Conservation (phyloP, 2,888 invertebrate species). For the Scaeva pyrastri region DNA sequence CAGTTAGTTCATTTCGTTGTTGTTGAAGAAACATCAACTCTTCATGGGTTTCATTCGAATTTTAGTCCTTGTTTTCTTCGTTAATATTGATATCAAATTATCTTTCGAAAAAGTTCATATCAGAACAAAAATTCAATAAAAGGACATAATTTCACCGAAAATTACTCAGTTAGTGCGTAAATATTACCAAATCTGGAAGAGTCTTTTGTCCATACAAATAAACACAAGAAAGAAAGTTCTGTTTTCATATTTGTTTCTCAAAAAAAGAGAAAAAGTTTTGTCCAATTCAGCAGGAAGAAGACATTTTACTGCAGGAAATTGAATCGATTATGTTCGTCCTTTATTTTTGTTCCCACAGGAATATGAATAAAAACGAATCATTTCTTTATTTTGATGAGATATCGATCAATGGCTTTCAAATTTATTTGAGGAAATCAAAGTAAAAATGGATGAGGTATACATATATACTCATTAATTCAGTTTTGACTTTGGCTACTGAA, state of each 20-base stretch:
- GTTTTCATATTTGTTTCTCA: neutral
- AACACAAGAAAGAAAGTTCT: conserved; percentile 2
- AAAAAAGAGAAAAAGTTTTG: conserved; percentile 38
- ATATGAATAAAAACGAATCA: neutral
- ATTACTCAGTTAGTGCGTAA: conserved; percentile 50
- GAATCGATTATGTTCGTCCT: neutral
- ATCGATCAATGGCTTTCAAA: neutral
- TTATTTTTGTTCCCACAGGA: neutral
- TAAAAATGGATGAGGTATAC: too few relatives aligned
- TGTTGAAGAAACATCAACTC: neutral
- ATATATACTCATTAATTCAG: too few relatives aligned
- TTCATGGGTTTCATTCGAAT: neutral
- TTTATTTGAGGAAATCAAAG: neutral
- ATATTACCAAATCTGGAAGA: conserved; percentile 43
- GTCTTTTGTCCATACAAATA: neutral
- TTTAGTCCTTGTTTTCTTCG: neutral
- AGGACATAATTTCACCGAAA: conserved; percentile 48
- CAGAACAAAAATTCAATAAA: conserved; percentile 42
- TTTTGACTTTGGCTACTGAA: too few relatives aligned
- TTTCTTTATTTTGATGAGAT: neutral
- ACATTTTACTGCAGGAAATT: conserved; percentile 1
- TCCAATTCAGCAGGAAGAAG: neutral
- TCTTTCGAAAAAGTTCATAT: neutral
- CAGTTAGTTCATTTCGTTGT: neutral
- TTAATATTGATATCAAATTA: conserved; percentile 45